Base-by-base conservation (phyloP, 2,113 vertebrate genomes). In the Etia nguti region DNA sequence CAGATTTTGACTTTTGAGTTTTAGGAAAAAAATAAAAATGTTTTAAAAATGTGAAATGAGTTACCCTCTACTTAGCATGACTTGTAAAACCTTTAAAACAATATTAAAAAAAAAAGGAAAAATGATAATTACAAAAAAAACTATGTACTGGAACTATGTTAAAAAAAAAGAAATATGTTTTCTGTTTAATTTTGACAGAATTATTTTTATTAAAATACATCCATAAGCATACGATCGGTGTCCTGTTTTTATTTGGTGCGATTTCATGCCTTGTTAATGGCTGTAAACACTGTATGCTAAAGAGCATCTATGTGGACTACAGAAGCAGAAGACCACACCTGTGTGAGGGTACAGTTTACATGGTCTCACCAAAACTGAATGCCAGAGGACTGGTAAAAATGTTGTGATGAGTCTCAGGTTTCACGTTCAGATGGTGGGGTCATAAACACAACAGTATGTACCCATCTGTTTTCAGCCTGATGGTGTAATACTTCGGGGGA, bases 121-220 rank as follows among this genome's bases (percentile, higher is more conserved):
- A 95, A 95, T 77, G 48, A 91, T 91, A 95, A 93, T 96, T 95
- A 88, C 92, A 73, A 75, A 93, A 95, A 94, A 95, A 86, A 96
- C 82, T 95, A 97, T 98, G 96, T 98, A 97, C 97, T 97, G 97
- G 97, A 98, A 98, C 98, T 96, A 97, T 96, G 95, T 97, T 97
- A 7, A 62, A 62, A 92, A 80, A 55, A 97, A 97, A 98, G 95
- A 97, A 96, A 97, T 96, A 97, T 97, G 96, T 97, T 95, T 97
- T 98, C 97, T 97, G 97, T 98, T 98, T 98, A 98, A 98, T 98
- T 98, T 97, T 98, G 98, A 98, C 97, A 98, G 97, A 98, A 98
- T 98, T 98, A 99, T 99, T 99, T 99, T 99, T 99, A 99, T 98
- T 99, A 98, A 99, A 99, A 98, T 98, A 98, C 98, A 97, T 98